Percentiles rank a stretch among this genome's conserved stretches.
Evolutionary conservation across 2,888 invertebrate species (phyloP).

Genomic region (Cantharis rustica): DNA sequence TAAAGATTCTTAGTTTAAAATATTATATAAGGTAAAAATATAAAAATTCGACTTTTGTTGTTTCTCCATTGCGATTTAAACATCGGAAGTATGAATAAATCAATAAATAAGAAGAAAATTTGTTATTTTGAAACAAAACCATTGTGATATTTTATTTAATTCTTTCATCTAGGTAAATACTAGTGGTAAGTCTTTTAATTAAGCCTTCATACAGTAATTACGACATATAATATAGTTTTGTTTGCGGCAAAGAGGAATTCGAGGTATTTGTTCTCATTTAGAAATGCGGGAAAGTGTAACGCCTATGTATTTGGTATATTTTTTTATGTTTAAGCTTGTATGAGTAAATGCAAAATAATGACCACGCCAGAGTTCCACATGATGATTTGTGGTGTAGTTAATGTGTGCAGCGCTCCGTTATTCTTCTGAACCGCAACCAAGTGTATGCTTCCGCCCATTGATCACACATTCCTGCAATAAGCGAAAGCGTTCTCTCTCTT

Average conservation of each 20-base stretch:
- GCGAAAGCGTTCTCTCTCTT: constrained; percentile 34
- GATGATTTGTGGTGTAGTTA: constrained; percentile 19
- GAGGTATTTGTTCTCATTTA: neutral
- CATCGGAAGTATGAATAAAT: too few species aligned
- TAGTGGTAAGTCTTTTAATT: too few species aligned
- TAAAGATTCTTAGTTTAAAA: too few species aligned
- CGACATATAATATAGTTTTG: neutral
- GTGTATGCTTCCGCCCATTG: constrained; percentile 33
- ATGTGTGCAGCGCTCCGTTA: constrained; percentile 26
- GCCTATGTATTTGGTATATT: neutral
- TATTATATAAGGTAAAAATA: too few species aligned
- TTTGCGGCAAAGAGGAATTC: neutral
- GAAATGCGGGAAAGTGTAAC: neutral
- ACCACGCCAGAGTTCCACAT: constrained; percentile 8
- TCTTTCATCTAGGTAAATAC: too few species aligned
- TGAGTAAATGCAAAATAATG: constrained; percentile 8
- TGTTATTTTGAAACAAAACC: too few species aligned
- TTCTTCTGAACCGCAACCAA: constrained; percentile 27
- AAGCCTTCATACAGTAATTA: neutral
- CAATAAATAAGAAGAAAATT: too few species aligned
- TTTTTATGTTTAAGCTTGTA: neutral
- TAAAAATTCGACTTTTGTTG: too few species aligned
- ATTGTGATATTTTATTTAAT: too few species aligned
- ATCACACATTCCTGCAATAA: constrained; percentile 36
- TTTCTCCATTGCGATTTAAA: too few species aligned